A percentile compares a stretch with the other conserved stretches of the same genome.
These are phyloP conservation scores for Archivesica marissinica DNA, from an alignment of 1,140 invertebrate species.

Conservation along the genomic window DNA sequence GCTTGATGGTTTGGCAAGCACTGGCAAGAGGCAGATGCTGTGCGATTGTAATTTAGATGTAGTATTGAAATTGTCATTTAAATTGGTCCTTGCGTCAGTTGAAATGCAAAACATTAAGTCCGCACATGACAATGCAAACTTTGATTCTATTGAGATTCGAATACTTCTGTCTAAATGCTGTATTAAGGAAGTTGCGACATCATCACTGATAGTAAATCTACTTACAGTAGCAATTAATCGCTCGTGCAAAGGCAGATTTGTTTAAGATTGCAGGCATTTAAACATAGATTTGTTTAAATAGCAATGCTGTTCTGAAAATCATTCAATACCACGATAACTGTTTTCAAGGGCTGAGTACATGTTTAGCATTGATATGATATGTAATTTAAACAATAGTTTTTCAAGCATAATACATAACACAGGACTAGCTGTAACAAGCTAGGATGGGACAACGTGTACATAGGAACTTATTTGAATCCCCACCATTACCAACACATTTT, in stretches of 20 bases:
- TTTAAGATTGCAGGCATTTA: slow-evolving; percentile 41
- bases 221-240: background rate
- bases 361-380: too few relatives aligned
- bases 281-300: slow-evolving; percentile 34
- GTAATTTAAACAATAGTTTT: too few relatives aligned
- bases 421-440: too few relatives aligned
- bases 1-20: background rate
- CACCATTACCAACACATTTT: too few relatives aligned
- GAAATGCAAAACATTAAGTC: slow-evolving; percentile 34
- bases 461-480: too few relatives aligned
- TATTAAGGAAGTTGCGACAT: background rate
- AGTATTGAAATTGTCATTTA: slow-evolving; percentile 24
- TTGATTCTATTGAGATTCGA: slow-evolving; percentile 28
- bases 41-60: slow-evolving; percentile 35
- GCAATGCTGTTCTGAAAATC: slow-evolving; percentile 42
- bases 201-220: background rate
- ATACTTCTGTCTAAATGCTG: slow-evolving; percentile 18
- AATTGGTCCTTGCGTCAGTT: background rate
- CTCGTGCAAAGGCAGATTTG: slow-evolving; percentile 20
- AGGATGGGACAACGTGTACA: too few relatives aligned
- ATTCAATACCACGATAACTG: slow-evolving; percentile 16
- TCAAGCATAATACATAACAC: too few relatives aligned
- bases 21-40: slow-evolving; percentile 19
- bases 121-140: slow-evolving; percentile 13
- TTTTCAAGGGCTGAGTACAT: slow-evolving; percentile 33